Conservation (phyloP, 2,113 vertebrate species). For the Zosterops japonicus region DNA sequence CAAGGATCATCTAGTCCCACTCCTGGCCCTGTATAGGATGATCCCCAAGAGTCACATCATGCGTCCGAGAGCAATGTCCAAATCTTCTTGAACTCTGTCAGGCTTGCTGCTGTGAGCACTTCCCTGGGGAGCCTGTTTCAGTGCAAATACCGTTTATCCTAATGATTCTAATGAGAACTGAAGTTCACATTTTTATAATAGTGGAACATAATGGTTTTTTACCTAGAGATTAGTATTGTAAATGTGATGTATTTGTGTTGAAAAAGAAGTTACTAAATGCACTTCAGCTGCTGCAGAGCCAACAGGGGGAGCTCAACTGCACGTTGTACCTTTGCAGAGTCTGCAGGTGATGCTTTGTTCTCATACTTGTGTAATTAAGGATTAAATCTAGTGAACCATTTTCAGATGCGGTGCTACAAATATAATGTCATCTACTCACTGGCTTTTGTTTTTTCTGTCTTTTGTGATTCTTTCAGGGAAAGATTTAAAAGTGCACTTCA, state of each 20-base stretch:
- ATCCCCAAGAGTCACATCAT: not conserved
- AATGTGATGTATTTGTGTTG: not conserved
- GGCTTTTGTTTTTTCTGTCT: not conserved
- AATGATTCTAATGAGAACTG: conserved; percentile 4
- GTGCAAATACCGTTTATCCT: not conserved
- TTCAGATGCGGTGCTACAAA: not conserved
- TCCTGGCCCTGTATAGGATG: not conserved
- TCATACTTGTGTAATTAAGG: not conserved
- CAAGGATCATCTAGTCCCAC: not conserved
- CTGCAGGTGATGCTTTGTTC: not conserved
- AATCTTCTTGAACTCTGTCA: not conserved
- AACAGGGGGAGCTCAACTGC: conserved; percentile 62
- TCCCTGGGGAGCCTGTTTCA: not conserved
- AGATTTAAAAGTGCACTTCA: not conserved
- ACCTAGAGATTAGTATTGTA: not conserved
- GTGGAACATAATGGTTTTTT: not conserved
- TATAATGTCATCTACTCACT: not conserved
- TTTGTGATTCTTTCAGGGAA: not conserved
- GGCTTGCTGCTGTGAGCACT: not conserved
- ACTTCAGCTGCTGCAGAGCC: not conserved
- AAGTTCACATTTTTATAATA: not conserved
- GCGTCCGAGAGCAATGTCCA: not conserved
- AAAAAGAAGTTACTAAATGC: not conserved
- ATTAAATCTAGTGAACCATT: not conserved
- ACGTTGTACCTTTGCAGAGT: not conserved